These are phyloP conservation scores for Melipona bicolor DNA, from an alignment of 2,888 invertebrate genomes.

Conservation along the genomic window DNA sequence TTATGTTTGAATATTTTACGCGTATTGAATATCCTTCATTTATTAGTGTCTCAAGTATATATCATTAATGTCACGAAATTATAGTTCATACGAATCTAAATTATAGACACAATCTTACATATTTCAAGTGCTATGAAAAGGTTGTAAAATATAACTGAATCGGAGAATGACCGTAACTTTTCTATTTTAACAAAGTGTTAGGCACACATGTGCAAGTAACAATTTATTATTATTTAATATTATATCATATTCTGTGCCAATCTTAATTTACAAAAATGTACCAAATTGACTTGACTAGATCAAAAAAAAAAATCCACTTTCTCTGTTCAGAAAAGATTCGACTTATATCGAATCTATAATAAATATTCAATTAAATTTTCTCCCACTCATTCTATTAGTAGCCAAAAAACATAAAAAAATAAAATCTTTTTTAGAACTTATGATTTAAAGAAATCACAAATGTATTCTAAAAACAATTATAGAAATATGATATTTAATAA, in stretches of 20 bases:
- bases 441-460: slow-evolving; percentile 14
- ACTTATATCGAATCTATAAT: neutral
- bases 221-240: neutral
- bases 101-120: neutral
- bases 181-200: neutral
- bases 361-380: neutral
- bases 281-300: slow-evolving; percentile 34
- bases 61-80: slow-evolving; percentile 3
- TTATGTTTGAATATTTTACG: slow-evolving; percentile 5
- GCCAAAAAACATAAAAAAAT: neutral
- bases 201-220: neutral
- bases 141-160: neutral
- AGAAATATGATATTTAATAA: slow-evolving; percentile 12
- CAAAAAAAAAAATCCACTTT: slow-evolving; percentile 5
- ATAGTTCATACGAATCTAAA: neutral
- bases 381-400: slow-evolving; percentile 2
- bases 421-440: neutral
- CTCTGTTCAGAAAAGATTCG: neutral
- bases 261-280: neutral
- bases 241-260: neutral
- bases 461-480: slow-evolving; percentile 22
- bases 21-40: neutral
- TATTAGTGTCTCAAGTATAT: neutral
- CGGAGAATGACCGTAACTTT: neutral
- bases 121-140: neutral